Conservation (phyloP, 2,113 vertebrate species). For the Phodopus roborovskii region DNA sequence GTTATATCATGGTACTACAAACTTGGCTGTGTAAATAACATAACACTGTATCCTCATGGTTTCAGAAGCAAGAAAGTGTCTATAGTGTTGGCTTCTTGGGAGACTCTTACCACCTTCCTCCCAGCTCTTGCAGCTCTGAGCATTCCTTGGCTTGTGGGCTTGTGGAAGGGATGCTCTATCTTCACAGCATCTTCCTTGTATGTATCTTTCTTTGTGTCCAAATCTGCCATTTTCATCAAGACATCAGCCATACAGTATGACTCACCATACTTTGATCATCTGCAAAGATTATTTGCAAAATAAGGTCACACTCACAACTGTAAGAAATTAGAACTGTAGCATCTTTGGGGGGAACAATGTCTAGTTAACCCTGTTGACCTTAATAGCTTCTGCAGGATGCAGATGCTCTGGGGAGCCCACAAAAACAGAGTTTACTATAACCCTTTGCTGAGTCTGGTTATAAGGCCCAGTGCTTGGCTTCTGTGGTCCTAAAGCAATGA, state of each 20-base stretch:
- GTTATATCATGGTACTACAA: neutral
- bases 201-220: neutral
- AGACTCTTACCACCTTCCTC: neutral
- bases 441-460: neutral
- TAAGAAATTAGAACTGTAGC: neutral
- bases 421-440: neutral
- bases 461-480: neutral
- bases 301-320: neutral
- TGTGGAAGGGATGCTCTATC: neutral
- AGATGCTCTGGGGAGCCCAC: neutral
- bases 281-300: conserved; percentile 2
- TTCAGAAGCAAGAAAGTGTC: neutral
- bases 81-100: neutral
- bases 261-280: neutral
- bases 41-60: neutral
- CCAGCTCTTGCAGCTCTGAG: neutral
- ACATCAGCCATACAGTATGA: neutral
- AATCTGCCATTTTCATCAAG: conserved; percentile 1
- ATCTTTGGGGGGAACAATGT: neutral
- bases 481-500: neutral
- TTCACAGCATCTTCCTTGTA: neutral
- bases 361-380: neutral
- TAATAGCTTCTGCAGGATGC: neutral
- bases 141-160: neutral
- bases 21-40: neutral